Evolutionary conservation across 92 coral and sea anemone genomes (phyloP).

Genomic region (Phymanthus crucifer): DNA sequence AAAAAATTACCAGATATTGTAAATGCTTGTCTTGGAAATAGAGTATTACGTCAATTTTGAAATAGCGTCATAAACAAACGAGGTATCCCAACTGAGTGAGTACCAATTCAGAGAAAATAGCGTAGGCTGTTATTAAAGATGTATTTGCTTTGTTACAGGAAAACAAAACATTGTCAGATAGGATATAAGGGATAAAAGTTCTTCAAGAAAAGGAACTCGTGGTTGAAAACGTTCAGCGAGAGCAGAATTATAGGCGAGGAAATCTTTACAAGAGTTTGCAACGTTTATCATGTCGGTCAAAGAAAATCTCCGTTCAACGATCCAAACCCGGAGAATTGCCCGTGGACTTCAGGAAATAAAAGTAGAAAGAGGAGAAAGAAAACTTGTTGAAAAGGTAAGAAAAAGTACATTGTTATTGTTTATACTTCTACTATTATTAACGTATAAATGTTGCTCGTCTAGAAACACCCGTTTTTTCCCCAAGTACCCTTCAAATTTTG

Average conservation of each 20-base stretch:
- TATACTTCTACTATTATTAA: not conserved
- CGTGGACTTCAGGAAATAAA: slow-evolving; percentile 36
- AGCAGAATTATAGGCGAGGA: not conserved
- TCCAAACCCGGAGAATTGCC: slow-evolving; percentile 38
- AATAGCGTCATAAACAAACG: not conserved
- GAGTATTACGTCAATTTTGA: not conserved
- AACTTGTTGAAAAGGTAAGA: slow-evolving; percentile 38
- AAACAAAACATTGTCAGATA: not conserved
- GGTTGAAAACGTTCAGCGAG: not conserved
- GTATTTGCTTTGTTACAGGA: not conserved
- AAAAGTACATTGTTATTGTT: not conserved
- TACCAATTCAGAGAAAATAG: not conserved
- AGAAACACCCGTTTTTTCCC: too few species aligned
- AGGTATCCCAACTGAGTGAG: not conserved
- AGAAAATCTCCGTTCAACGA: slow-evolving; percentile 42
- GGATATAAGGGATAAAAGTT: not conserved
- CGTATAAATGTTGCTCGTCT: too few species aligned
- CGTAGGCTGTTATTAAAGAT: not conserved
- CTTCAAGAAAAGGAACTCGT: not conserved
- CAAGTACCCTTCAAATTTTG: too few species aligned
- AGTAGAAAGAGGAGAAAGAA: slow-evolving; percentile 17
- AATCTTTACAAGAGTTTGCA: not conserved
- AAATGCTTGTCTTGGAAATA: not conserved
- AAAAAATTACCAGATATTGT: not conserved
- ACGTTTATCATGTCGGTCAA: slow-evolving; percentile 33